phyloP scores from a whole-genome alignment of 92 coral and sea anemone genomes.

The Galaxea fascicularis region DNA sequence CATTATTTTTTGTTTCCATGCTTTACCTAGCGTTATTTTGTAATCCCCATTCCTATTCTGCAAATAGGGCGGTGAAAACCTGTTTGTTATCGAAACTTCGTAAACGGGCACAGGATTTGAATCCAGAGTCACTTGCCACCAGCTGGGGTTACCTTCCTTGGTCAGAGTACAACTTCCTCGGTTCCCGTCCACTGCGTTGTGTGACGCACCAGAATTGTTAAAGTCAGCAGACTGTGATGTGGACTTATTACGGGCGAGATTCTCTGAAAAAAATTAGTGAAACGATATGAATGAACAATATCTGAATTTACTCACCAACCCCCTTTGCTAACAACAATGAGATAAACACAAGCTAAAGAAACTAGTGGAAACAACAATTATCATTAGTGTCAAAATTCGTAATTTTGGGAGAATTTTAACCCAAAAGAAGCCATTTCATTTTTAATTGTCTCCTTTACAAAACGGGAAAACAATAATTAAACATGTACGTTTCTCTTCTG shows the following conservation, averaged over 20 bases:
- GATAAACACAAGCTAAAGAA: no score
- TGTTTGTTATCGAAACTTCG: background rate
- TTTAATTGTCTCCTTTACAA: no score
- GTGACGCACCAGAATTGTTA: background rate
- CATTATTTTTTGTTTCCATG: no score
- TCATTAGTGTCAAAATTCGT: no score
- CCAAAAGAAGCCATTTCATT: no score
- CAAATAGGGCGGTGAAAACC: background rate
- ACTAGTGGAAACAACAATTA: no score
- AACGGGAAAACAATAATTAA: no score
- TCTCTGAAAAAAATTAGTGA: background rate
- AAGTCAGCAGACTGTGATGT: background rate
- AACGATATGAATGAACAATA: no score
- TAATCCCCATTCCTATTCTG: background rate
- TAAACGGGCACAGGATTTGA: background rate
- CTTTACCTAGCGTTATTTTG: background rate
- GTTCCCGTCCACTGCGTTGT: background rate
- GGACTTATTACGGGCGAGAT: background rate
- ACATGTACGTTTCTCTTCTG: no score
- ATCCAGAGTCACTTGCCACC: constrained; percentile 6
- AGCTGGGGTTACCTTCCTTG: background rate
- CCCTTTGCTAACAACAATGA: background rate
- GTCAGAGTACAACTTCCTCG: background rate
- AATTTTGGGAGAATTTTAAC: no score
- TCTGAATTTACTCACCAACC: no score